These are phyloP conservation scores for Pangasius djambal DNA, from an alignment of 2,797 vertebrate genomes.

Conservation along the genomic window DNA sequence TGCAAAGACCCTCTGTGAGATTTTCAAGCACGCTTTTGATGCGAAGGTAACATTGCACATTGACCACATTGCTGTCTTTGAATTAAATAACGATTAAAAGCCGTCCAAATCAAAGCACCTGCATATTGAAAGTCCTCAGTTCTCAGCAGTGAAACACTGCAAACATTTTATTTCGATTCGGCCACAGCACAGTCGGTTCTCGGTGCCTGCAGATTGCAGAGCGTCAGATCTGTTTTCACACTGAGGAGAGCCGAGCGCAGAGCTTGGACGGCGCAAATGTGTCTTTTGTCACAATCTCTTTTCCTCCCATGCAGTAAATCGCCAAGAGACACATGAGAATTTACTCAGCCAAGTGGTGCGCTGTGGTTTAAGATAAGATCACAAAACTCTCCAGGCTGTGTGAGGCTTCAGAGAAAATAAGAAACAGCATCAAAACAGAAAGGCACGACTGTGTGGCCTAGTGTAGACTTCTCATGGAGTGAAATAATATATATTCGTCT, in stretches of 20 bases:
- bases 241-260: slow-evolving; percentile 1
- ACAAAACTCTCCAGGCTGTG: slow-evolving; percentile 45
- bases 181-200: neutral
- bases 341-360: slow-evolving; percentile 60
- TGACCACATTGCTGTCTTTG: neutral
- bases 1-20: slow-evolving; percentile 96
- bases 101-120: neutral
- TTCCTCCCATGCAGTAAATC: slow-evolving; percentile 58
- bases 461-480: neutral
- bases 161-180: neutral
- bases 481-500: neutral
- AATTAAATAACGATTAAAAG: neutral
- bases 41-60: slow-evolving; percentile 82
- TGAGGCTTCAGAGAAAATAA: slow-evolving; percentile 41
- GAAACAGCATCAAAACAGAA: neutral
- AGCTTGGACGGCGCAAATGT: slow-evolving; percentile 10
- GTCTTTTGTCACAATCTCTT: slow-evolving; percentile 59
- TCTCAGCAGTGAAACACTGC: neutral
- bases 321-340: slow-evolving; percentile 57
- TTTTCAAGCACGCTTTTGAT: slow-evolving; percentile 98
- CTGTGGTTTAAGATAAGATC: slow-evolving; percentile 68
- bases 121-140: neutral
- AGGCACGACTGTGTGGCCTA: neutral
- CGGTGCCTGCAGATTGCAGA: slow-evolving; percentile 3
- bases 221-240: slow-evolving; percentile 20